Conservation (phyloP, 2,797 vertebrate genomes). For the Chaetodon trifasciatus region DNA sequence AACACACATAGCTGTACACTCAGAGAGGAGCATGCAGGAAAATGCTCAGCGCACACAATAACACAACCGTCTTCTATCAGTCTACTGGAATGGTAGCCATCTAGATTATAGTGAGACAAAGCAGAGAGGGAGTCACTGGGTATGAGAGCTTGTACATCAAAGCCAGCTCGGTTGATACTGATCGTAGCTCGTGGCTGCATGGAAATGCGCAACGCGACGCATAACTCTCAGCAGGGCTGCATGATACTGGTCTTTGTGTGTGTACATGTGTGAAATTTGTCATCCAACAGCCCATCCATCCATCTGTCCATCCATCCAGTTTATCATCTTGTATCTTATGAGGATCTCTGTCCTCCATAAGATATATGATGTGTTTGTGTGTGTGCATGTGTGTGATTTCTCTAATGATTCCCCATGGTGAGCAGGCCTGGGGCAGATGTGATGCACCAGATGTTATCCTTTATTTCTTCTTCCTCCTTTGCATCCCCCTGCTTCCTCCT, state of each 20-base stretch:
- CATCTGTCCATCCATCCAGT: neutral
- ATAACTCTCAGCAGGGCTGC: constrained; percentile 55
- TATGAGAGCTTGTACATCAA: constrained; percentile 71
- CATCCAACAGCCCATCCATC: constrained; percentile 1
- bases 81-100: constrained; percentile 56
- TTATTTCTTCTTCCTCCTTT: constrained; percentile 59
- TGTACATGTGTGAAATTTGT: constrained; percentile 18
- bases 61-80: constrained; percentile 20
- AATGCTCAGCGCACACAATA: constrained; percentile 8
- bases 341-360: constrained; percentile 38
- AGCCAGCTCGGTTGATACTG: constrained; percentile 69
- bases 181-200: constrained; percentile 70
- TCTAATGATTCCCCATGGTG: constrained; percentile 66
- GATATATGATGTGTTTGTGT: neutral
- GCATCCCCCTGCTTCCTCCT: constrained; percentile 39
- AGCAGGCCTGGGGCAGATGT: constrained; percentile 63
- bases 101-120: constrained; percentile 65
- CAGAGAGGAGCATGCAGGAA: constrained; percentile 5
- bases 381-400: constrained; percentile 32
- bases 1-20: constrained; percentile 31
- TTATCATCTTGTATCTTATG: constrained; percentile 38
- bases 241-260: constrained; percentile 36
- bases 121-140: constrained; percentile 35
- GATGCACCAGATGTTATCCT: constrained; percentile 70
- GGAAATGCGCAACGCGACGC: constrained; percentile 55